Evolutionary conservation across 2,113 vertebrate genomes (phyloP), one percentile per base, ranked within the genome.

Genomic region (Etia nguti): DNA sequence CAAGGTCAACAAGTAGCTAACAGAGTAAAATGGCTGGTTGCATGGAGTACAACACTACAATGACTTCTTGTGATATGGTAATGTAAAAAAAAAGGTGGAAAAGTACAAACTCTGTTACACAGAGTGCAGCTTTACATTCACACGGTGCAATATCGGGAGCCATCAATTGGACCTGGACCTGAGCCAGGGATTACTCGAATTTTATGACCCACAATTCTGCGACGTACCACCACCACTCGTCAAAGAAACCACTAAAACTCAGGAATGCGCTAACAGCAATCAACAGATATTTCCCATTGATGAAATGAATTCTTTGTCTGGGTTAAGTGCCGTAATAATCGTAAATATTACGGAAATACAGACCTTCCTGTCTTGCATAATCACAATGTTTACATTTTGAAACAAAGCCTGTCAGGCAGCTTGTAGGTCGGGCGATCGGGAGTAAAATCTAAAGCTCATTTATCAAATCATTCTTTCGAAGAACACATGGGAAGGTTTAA

Each of bases 371-470:
- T 10, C 70, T 89, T 79, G 31, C 82, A 75, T 62, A 65, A 85
- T 65, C 31, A 77, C 86, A 65, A 1, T 94, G 93, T 95, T 94
- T 93, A 95, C 94, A 92, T 93, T 92, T 34, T 85, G 83, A 93
- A 75, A 95, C 92, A 94, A 95, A 94, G 87, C 26, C 84, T 91
- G 88, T 88, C 91, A 90, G 54, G 9, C 62, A 80, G 79, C 22
- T 83, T 85, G 85, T 34, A 41, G 82, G 83, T 92, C 91, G 89
- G 79, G 8, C 62, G 77, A 86, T 5, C 55, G 43, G 31, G 46
- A 84, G 55, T 6, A n/a, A 77, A 79, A 80, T 84, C 85, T 43
- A 22, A 18, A 52, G 31, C 56, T 50, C 16, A 8, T 50, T 50
- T 11, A 11, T 43, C 10, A 2, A 57, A 26, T 22, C 8, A 43